Evolutionary conservation across 2,113 vertebrate genomes (phyloP), one percentile per base, ranked within the genome.

Genomic region (Gallinago undulata): DNA sequence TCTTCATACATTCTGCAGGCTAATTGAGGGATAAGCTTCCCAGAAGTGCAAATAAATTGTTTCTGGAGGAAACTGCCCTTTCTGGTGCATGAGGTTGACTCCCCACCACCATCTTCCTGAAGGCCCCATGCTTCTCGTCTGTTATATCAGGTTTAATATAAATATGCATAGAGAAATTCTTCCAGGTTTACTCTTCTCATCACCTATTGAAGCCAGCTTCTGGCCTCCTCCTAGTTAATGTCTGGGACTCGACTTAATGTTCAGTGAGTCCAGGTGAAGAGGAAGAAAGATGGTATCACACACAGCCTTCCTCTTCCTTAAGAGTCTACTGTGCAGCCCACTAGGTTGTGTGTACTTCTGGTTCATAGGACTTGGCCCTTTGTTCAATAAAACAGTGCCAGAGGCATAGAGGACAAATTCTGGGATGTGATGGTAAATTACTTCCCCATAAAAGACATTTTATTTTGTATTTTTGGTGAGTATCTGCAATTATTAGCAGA

Each of bases 201-300:
- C 5, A 17, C 7, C 9, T 53, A 23, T 45, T 50, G 60, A 70
- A 67, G 13, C 2, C 17, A 33, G 0, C 2, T 74, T 81, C 19
- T 48, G 35, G 3, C 28, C 9, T 77, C 8, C 4, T 72, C 11
- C 22, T 28, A 10, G 19, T 53, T 62, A 25, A 2, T 24, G 4
- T 59, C 19, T 68, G 16, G 37, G n/a, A 11, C 2, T 47, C 59
- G 48, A n/a, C 7, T 19, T 24, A 35, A 0, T 53, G 1, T 45
- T 8, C 15, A 24, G 10, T 0, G 2, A 48, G 18, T 25, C 11
- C 7, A 57, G 11, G 23, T 0, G 2, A 12, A 7, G 18, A 28
- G 12, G 31, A 84, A 57, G 37, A 5, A 79, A 69, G 23, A 37
- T 10, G 16, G 2, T 10, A 10, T 24, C 22, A 5, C 30, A n/a